A percentile compares a stretch with the other conserved stretches of the same genome.
These are phyloP conservation scores for Aviceda subcristata DNA, from an alignment of 2,113 vertebrate species.

Conservation along the genomic window DNA sequence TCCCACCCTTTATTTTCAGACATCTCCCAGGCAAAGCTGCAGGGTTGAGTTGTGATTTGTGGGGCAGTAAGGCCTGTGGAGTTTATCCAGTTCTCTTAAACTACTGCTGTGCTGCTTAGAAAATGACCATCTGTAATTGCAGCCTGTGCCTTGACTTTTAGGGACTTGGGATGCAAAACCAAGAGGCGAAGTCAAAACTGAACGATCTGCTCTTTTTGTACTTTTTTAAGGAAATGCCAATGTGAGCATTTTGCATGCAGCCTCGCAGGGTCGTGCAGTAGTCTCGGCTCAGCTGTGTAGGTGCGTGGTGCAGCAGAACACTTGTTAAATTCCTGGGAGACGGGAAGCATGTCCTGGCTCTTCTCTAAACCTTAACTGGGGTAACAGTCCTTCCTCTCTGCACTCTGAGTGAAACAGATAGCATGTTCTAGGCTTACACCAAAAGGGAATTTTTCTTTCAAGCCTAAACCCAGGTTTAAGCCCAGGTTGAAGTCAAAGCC, in stretches of 20 bases:
- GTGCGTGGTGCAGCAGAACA: neutral
- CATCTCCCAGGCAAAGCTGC: neutral
- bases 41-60: constrained; percentile 14
- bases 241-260: accelerated
- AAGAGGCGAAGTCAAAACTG: neutral
- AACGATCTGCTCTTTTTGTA: neutral
- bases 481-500: too few species aligned
- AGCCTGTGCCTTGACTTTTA: neutral
- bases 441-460: neutral
- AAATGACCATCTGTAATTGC: constrained; percentile 15
- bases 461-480: neutral
- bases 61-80: constrained; percentile 7
- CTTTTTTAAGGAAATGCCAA: neutral
- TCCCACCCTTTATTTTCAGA: neutral
- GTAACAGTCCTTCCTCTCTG: neutral
- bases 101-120: neutral
- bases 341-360: neutral
- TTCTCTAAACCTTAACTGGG: neutral
- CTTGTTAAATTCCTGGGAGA: neutral
- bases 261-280: accelerated
- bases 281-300: neutral
- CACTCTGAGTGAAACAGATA: accelerated
- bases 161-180: neutral
- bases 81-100: neutral
- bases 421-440: neutral